Evolutionary conservation across 1,140 invertebrate species (phyloP), one percentile per base, ranked within the genome.

Genomic region (Gonatopus flavifemur): DNA sequence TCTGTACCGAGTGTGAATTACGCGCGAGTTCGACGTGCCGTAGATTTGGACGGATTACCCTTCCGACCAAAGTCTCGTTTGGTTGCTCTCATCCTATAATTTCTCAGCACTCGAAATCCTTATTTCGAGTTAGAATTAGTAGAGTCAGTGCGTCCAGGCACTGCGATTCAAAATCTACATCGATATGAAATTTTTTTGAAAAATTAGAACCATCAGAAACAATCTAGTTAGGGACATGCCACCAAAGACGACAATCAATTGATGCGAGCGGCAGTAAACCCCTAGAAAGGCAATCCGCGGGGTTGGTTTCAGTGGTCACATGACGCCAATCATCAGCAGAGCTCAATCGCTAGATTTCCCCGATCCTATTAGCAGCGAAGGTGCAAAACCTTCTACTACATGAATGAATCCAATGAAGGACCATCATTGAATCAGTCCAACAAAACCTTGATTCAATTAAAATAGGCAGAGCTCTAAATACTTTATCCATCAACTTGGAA

Each of bases 271-370:
- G 56, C 4, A 40, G 43, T 22, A 66, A 18, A 6, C 76, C 74
- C 15, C 77, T 52, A 1, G 74, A 76, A 36, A 71, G 52, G 33
- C 70, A 55, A 58, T 79, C 77, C 0, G 72, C 70, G 2, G 74
- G 71, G 49, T 78, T 77, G 13, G 55, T 35, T 7, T 52, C 49
- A 1, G 55, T 53, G 7, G 50, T 21, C 2, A 70, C 63, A 38
- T 75, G 55, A 40, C 49, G 51, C 69, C 75, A 77, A n/a, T 41
- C 28, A 39, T 40, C 28, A 9, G 24, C 39, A 7, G 9, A 28
- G 12, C 64, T 67, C 13, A 50, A 41, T 24, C 68, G 48, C 19
- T 68, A 66, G 28, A 60, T 60, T 20, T 49, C 28, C 7, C 25
- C 18, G 2, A 60, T 36, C 3, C 57, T 18, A 24, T 59, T 46